Evolutionary conservation across 2,888 invertebrate species (phyloP), one percentile per base, ranked within the genome.

Genomic region (Agonopterix subpropinquella): DNA sequence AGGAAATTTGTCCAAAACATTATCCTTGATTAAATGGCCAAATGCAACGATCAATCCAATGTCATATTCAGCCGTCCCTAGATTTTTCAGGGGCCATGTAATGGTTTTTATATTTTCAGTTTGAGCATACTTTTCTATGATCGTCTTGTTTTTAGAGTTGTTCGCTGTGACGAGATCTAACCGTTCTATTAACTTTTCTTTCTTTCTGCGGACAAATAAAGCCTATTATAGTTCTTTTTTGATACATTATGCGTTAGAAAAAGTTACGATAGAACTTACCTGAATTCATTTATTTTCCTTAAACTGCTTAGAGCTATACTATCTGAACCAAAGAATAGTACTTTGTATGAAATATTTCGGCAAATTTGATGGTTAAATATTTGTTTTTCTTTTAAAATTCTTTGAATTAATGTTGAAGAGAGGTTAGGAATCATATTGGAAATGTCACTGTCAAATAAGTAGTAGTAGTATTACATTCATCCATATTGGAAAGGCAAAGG

Each of bases 41-140:
- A 98, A 98, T 0, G 98, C 98, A 1, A 96, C 97, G 35, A 98
- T 95, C 45, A 98, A 82, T 4, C 98, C 98, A 52, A 98, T 80
- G 71, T 98, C 94, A 85, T 93, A 97, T 47, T 89, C 79, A 10
- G 74, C 68, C 47, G 83, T 63, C 8, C 68, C 57, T 41, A 89
- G 64, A 41, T 74, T 57, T 35, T 79, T 59, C 46, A 89, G 70
- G 2, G 93, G 93, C 96, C 96, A 97, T 52, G 88, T 70, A 59
- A 92, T 89, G 11, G 93, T 68, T 11, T 71, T 70, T 15, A 96
- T 81, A 37, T 91, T 84, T 62, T 92, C 84, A 13, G 90, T 63
- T 18, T 80, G 69, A 0, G 96, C 94, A 89, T 92, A 97, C 52
- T 89, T 89, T 51, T 90, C 89, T 2, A 98, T 91, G 42, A 89